Conservation (phyloP, 1,140 invertebrate genomes). For the Bombyx mandarina region DNA sequence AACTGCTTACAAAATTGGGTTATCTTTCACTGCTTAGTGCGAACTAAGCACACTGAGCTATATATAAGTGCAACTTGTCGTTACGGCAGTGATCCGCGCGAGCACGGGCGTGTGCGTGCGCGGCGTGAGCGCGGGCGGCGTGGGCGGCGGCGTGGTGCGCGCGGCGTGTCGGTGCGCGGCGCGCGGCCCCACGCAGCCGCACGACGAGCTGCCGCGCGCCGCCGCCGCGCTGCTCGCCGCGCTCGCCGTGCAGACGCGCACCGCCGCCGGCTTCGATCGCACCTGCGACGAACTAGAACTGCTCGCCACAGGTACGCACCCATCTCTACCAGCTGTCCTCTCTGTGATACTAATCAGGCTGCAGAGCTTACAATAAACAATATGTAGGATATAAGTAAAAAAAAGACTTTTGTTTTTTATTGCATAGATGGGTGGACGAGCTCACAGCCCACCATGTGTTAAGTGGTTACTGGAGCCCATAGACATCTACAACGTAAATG, state of each 20-base stretch:
- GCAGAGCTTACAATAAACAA: too few relatives aligned
- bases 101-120: conserved; percentile 61
- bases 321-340: too few relatives aligned
- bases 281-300: conserved; percentile 27
- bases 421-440: too few relatives aligned
- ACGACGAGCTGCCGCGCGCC: conserved; percentile 83
- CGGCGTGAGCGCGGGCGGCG: conserved; percentile 69
- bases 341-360: too few relatives aligned
- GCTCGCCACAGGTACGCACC: conserved; percentile 14
- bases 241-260: conserved; percentile 73
- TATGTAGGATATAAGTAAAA: too few relatives aligned
- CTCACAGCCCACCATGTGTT: too few relatives aligned
- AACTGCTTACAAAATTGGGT: too few relatives aligned
- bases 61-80: neutral
- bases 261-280: conserved; percentile 23
- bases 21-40: too few relatives aligned
- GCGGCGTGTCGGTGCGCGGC: conserved; percentile 82
- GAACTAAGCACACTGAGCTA: too few relatives aligned
- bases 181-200: conserved; percentile 75
- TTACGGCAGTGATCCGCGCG: conserved; percentile 29
- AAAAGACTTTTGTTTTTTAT: too few relatives aligned
- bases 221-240: conserved; percentile 77
- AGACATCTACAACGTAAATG: too few relatives aligned
- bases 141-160: conserved; percentile 77
- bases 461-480: too few relatives aligned